Conservation (phyloP, 1,140 invertebrate species). For the Neuroterus valhalla region DNA sequence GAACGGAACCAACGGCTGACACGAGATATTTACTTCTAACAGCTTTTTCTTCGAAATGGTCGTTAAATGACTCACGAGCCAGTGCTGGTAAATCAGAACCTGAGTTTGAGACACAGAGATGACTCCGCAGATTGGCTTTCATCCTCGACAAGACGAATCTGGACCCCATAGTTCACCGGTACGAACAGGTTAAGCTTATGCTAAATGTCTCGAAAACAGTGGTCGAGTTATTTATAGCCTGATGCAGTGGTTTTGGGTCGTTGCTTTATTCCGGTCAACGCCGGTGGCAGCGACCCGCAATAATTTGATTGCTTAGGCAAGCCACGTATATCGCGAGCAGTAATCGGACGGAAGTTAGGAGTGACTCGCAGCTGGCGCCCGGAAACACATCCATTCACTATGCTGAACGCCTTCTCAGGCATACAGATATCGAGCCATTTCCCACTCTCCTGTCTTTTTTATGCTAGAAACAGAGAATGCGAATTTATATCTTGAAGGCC, state of each 20-base stretch:
- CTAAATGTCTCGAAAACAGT: neutral
- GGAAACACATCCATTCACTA: slow-evolving; percentile 61
- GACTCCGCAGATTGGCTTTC: slow-evolving; percentile 32
- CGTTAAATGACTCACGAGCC: slow-evolving; percentile 18
- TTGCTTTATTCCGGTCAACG: slow-evolving; percentile 47
- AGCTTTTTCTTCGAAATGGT: slow-evolving; percentile 13
- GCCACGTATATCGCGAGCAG: slow-evolving; percentile 55
- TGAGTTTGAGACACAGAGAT: neutral
- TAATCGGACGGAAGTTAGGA: slow-evolving; percentile 65
- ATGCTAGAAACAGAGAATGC: slow-evolving; percentile 32
- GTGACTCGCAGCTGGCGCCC: slow-evolving; percentile 63
- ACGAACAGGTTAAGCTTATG: slow-evolving; percentile 15
- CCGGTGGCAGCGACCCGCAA: slow-evolving; percentile 54
- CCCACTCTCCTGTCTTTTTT: slow-evolving; percentile 32
- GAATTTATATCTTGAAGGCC: slow-evolving; percentile 42
- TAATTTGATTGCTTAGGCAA: slow-evolving; percentile 55
- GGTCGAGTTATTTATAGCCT: slow-evolving; percentile 43
- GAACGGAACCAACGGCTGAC: neutral
- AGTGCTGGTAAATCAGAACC: too few species aligned
- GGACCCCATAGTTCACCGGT: neutral
- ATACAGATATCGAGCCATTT: slow-evolving; percentile 29
- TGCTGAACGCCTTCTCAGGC: slow-evolving; percentile 40
- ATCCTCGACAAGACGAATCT: neutral
- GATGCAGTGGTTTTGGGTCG: slow-evolving; percentile 47
- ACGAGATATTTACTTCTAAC: neutral